Evolutionary conservation across 2,113 vertebrate species (phyloP).

Genomic region (Delphinus delphis): DNA sequence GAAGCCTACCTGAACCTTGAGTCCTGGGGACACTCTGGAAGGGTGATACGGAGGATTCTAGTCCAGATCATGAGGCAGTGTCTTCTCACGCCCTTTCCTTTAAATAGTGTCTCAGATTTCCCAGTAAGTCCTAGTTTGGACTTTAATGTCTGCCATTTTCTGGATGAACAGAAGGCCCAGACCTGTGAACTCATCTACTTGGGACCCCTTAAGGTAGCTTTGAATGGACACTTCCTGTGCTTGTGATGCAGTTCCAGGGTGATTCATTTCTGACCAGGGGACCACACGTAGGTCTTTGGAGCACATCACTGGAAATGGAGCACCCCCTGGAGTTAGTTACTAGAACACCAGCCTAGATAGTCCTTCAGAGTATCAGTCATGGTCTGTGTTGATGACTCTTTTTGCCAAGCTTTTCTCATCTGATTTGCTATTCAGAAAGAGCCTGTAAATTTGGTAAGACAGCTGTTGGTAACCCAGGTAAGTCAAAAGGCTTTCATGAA

Average conservation of each 20-base stretch:
- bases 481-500: not conserved
- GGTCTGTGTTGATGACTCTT: not conserved
- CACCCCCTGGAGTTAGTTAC: constrained; percentile 50
- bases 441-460: not conserved
- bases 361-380: not conserved
- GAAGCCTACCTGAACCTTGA: not conserved
- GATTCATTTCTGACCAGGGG: not conserved
- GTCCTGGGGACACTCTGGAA: not conserved
- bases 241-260: not conserved
- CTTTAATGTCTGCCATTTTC: constrained; percentile 33
- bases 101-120: not conserved
- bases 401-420: not conserved
- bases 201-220: constrained; percentile 35
- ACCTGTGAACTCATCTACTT: not conserved
- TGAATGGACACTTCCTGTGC: not conserved
- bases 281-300: not conserved
- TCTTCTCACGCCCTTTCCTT: not conserved
- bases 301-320: not conserved
- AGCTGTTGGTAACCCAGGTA: not conserved
- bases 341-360: not conserved
- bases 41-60: not conserved
- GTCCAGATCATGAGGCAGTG: not conserved
- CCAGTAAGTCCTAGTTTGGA: not conserved
- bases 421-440: not conserved
- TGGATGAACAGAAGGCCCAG: not conserved